Percentiles rank a stretch among this genome's conserved stretches.
Evolutionary conservation across 1,140 invertebrate genomes (phyloP).

Genomic region (Heliothis subflexa): DNA sequence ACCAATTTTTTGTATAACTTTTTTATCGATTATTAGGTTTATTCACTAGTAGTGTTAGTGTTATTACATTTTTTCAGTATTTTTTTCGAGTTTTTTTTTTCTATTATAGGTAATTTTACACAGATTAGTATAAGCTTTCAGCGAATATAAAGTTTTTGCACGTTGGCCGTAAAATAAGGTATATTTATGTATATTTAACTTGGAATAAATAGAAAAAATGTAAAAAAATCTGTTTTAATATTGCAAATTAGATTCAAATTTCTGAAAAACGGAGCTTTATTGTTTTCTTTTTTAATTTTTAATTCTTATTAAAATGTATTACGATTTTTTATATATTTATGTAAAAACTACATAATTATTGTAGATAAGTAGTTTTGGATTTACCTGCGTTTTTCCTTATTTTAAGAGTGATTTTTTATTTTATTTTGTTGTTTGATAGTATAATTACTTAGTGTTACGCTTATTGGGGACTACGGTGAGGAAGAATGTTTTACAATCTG

Average conservation of each 20-base stretch:
- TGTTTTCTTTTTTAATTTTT: conserved; percentile 53
- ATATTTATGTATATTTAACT: conserved; percentile 58
- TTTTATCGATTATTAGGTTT: conserved; percentile 72
- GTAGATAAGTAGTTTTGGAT: conserved; percentile 66
- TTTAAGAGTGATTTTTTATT: conserved; percentile 73
- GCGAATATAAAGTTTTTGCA: conserved; percentile 67
- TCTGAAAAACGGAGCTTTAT: conserved; percentile 75
- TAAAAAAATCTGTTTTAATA: conserved; percentile 60
- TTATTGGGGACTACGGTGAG: conserved; percentile 57
- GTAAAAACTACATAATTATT: conserved; percentile 63
- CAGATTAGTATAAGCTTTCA: conserved; percentile 71
- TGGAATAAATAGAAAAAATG: conserved; percentile 60
- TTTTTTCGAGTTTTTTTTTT: conserved; percentile 59
- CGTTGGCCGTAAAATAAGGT: conserved; percentile 74
- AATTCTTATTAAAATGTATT: conserved; percentile 62
- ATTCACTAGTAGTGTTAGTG: conserved; percentile 66
- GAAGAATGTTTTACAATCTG: neutral
- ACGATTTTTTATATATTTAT: conserved; percentile 74
- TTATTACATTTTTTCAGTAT: conserved; percentile 76
- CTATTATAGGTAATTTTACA: conserved; percentile 63
- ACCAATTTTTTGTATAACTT: conserved; percentile 79
- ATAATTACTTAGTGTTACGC: conserved; percentile 77
- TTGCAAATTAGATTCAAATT: conserved; percentile 69
- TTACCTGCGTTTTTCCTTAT: conserved; percentile 69
- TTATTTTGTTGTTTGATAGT: conserved; percentile 83